A percentile compares a stretch with the other conserved stretches of the same genome.
These are phyloP conservation scores for Ginglymostoma cirratum DNA, from an alignment of 2,113 vertebrate species.

Conservation along the genomic window DNA sequence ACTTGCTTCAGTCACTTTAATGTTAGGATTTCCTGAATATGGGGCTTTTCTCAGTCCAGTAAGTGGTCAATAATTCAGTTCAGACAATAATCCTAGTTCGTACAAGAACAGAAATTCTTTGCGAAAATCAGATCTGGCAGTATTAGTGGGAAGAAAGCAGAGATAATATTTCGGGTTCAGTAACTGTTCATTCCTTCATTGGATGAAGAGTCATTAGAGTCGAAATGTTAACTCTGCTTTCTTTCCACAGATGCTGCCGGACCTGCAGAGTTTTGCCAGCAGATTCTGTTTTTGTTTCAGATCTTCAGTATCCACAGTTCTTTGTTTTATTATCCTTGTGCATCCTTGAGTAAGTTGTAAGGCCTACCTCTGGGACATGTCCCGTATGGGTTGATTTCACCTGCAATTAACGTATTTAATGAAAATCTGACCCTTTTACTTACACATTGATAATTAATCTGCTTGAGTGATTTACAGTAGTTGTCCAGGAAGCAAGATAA, in stretches of 20 bases:
- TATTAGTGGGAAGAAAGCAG: too few relatives aligned
- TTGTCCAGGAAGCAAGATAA: neutral
- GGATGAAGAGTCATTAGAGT: too few relatives aligned
- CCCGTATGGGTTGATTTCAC: neutral
- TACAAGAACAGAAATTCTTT: too few relatives aligned
- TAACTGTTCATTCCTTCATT: too few relatives aligned
- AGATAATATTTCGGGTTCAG: too few relatives aligned
- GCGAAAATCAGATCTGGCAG: too few relatives aligned
- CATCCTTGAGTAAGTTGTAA: neutral
- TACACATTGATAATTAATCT: conserved; percentile 1
- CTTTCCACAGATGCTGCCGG: too few relatives aligned
- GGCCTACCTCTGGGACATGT: neutral
- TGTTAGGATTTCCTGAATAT: neutral
- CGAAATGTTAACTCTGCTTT: too few relatives aligned
- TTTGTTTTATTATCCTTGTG: too few relatives aligned
- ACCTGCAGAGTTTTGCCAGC: too few relatives aligned
- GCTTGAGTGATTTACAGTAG: neutral
- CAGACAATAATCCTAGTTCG: neutral
- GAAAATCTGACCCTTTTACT: neutral
- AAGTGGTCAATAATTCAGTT: neutral
- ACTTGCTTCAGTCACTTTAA: neutral
- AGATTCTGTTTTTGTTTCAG: too few relatives aligned
- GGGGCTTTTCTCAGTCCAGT: neutral
- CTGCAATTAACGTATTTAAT: conserved; percentile 24
- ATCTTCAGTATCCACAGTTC: too few relatives aligned